Evolutionary conservation across 2,888 invertebrate genomes (phyloP).

Genomic region (Ametastegia equiseti): DNA sequence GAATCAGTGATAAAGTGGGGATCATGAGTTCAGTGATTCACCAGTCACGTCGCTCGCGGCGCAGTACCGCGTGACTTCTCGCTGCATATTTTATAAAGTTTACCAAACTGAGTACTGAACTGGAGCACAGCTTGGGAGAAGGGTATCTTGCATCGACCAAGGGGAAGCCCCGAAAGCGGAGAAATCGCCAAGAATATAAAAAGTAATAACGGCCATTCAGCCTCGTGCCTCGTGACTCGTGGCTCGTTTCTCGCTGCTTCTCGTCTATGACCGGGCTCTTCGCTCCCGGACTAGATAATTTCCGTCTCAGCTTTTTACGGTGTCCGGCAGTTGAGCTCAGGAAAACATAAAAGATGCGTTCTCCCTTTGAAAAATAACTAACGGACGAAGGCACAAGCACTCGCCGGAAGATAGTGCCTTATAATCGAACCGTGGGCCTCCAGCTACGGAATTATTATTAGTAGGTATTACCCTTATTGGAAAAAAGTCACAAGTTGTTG

Average conservation of each 20-base stretch:
- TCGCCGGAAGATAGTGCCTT: not conserved
- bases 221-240: not conserved
- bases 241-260: too few relatives aligned
- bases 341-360: slow-evolving; percentile 28
- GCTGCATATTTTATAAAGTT: slow-evolving; percentile 28
- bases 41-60: not conserved
- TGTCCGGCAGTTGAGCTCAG: not conserved
- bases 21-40: not conserved
- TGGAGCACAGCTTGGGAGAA: not conserved
- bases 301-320: not conserved
- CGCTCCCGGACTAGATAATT: not conserved
- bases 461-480: too few relatives aligned
- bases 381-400: not conserved
- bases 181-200: slow-evolving; percentile 18
- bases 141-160: too few relatives aligned
- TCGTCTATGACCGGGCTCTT: too few relatives aligned
- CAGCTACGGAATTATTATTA: not conserved
- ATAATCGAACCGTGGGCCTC: not conserved
- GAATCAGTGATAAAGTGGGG: not conserved
- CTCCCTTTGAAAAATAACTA: slow-evolving; percentile 23
- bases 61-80: not conserved
- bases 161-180: slow-evolving; percentile 26
- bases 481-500: not conserved
- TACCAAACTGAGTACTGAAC: slow-evolving; percentile 3
- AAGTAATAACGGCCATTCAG: slow-evolving; percentile 25